Evolutionary conservation across 2,113 vertebrate species (phyloP).

Genomic region (Hepsetus odoe): DNA sequence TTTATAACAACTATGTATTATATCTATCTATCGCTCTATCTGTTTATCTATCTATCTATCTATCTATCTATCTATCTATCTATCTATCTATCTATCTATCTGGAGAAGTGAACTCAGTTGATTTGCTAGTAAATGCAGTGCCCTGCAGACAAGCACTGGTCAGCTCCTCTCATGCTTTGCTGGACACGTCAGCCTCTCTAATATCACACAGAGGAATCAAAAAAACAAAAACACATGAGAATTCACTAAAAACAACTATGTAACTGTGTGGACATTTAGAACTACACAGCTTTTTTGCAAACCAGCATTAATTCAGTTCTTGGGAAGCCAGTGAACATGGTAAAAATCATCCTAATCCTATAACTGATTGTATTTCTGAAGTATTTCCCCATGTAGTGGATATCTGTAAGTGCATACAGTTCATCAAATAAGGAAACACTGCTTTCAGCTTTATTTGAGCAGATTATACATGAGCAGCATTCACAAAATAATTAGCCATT

Average conservation of each 20-base stretch:
- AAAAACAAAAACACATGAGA: not conserved
- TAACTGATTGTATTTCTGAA: not conserved
- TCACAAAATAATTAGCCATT: not conserved
- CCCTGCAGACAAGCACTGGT: slow-evolving; percentile 52
- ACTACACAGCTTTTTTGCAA: too few species aligned
- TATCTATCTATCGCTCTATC: too few species aligned
- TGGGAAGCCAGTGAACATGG: not conserved
- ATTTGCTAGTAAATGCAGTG: slow-evolving; percentile 43
- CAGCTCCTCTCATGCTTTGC: slow-evolving; percentile 26
- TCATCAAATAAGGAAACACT: not conserved
- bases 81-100: not conserved
- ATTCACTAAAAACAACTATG: too few species aligned
- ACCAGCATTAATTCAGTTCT: not conserved
- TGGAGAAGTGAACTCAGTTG: slow-evolving; percentile 40
- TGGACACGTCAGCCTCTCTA: slow-evolving; percentile 35
- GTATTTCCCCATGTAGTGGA: not conserved
- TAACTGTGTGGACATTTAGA: too few species aligned
- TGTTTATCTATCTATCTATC: slow-evolving; percentile 2
- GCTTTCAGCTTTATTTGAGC: not conserved
- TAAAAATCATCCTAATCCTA: not conserved
- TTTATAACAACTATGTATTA: too few species aligned
- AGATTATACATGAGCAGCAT: not conserved
- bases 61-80: slow-evolving; percentile 13
- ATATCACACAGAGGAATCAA: not conserved
- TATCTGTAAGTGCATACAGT: not conserved